These are phyloP conservation scores for Alloplasta piceator DNA, from an alignment of 2,888 invertebrate species.

Conservation along the genomic window DNA sequence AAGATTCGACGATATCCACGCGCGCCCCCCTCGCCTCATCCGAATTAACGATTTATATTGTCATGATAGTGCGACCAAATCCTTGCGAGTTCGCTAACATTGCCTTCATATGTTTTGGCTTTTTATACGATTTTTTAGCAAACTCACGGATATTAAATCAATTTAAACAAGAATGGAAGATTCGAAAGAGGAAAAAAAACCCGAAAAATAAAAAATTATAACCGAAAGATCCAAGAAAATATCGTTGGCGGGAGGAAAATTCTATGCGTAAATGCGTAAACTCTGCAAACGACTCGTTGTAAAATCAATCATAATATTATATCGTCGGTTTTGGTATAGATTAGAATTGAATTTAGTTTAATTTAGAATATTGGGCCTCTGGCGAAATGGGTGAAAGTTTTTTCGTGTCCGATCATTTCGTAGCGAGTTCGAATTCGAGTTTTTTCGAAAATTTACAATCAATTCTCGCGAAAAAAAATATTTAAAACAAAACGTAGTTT, in stretches of 20 bases:
- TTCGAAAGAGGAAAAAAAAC: conserved; percentile 21
- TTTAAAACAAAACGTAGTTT: conserved; percentile 16
- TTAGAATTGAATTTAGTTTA: conserved; percentile 63
- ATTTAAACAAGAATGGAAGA: conserved; percentile 31
- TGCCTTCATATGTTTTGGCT: conserved; percentile 83
- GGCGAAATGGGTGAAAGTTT: conserved; percentile 47
- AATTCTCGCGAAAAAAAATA: background rate
- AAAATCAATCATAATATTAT: conserved; percentile 62
- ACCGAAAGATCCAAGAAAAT: conserved; percentile 34
- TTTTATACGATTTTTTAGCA: conserved; percentile 73
- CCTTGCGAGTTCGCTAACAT: conserved; percentile 64
- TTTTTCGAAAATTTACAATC: conserved; percentile 23
- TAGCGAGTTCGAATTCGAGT: conserved; percentile 47
- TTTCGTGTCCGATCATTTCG: conserved; percentile 15
- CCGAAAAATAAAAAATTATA: conserved; percentile 2
- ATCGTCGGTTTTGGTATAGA: conserved; percentile 65
- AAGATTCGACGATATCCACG: conserved; percentile 21
- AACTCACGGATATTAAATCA: conserved; percentile 52
- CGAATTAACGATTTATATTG: conserved; percentile 62
- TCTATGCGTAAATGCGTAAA: conserved; percentile 59
- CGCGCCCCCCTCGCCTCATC: conserved; percentile 62
- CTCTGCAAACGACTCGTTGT: conserved; percentile 57
- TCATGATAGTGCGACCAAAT: conserved; percentile 57
- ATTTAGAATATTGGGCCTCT: conserved; percentile 54
- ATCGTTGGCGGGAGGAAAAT: conserved; percentile 60